Evolutionary conservation across 2,797 vertebrate species (phyloP), one percentile per base, ranked within the genome.

Genomic region (Calcarius lapponicus): DNA sequence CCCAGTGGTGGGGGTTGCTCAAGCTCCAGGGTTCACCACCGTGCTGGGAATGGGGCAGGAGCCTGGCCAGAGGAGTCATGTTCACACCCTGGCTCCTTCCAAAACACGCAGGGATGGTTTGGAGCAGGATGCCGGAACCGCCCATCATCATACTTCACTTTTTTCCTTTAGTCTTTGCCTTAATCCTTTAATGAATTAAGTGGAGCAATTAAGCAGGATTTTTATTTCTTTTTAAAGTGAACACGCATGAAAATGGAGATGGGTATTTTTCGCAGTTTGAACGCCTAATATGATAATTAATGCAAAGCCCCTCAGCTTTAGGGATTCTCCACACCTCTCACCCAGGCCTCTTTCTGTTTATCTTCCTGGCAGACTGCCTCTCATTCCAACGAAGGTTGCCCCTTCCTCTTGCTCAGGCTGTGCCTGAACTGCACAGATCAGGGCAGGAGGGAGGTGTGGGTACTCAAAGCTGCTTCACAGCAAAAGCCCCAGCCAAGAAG

Each of bases 131-230:
- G 78, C 85, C 80, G 95, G 91, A 97, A 87, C 93, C 95, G 90
- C 81, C 84, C 93, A 75, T 91, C 93, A 80, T 88, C 88, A 70
- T 50, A 54, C 43, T 88, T 90, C 47, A 67, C 32, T 81, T 74
- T 86, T 90, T 84, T 58, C 73, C 54, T 86, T 90, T 80, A 88
- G 60, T 82, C 94, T 97, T 73, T 80, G 81, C 40, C 85, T 75
- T 98, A 98, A 98, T 98, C 98, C 97, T 93, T 97, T 98, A 98
- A 98, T 98, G 95, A 98, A 97, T 96, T 98, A 97, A 98, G 93
- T 96, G 85, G 69, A 80, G 90, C 71, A 97, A 98, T 97, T 97
- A 98, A 80, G 58, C 48, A 81, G 65, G 42, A 79, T 92, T 94
- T 93, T 71, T 38, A 4, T 67, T 80, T 90, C 89, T 95, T 92